Base-by-base conservation (phyloP, 1,140 invertebrate species). In the Battus philenor region DNA sequence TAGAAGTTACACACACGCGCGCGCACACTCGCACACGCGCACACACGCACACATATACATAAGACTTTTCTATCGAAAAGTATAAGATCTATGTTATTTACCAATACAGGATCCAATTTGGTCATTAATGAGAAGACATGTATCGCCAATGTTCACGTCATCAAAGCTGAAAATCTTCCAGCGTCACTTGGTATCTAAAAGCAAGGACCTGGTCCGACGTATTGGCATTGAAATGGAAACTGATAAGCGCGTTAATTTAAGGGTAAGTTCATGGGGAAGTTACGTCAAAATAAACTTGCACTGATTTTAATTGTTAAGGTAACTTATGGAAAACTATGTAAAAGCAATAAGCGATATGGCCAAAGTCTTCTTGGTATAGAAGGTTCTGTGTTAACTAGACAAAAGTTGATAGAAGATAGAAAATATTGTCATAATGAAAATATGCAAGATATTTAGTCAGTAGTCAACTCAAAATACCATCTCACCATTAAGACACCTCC, bases 131-230 rank as follows among this genome's bases (percentile, higher is more conserved):
- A 44, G 63, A 10, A 52, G 50, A 4, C 52, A 49, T 1, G 17
- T 71, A 3, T 54, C 54, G 0, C 7, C 31, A 2, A 10, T 57
- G 1, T 68, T 74, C 33, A 70, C 73, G 0, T 39, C 58, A 6
- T 20, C 70, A 2, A 77, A 74, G 11, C 43, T 77, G 2, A 59
- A 32, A 33, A 9, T 33, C 4, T 4, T 66, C 1, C 54, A 67
- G 6, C 20, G 24, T 0, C 17, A 66, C 0, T 17, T 54, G 0
- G 18, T 22, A 0, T 8, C 1, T 0, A 77, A 77, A 33, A 39
- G 48, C 4, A 30, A 47, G 0, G 54, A 72, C 2, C 38, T 74
- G 13, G 13, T 64, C 0, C n/a, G 46, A 17, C 29, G 69, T 9
- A 71, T 76, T 11, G 47, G 62, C 6, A 44, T 27, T 1, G 56